A percentile compares a stretch with the other conserved stretches of the same genome.
Evolutionary conservation across 2,797 vertebrate species (phyloP).

Genomic region (Pangasius djambal): DNA sequence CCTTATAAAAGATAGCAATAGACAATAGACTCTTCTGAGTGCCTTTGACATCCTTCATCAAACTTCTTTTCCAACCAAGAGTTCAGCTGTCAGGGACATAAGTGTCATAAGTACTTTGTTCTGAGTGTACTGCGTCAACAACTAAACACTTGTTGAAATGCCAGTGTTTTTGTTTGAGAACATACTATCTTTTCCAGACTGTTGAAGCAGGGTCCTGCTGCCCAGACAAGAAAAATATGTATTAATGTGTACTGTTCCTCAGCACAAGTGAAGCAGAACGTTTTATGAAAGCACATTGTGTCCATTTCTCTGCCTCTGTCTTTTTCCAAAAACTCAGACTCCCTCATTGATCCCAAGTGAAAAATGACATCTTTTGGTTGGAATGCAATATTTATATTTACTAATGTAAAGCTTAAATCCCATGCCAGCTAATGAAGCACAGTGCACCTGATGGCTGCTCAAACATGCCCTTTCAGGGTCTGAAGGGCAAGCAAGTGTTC

Average conservation of each 20-base stretch:
- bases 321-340: background rate
- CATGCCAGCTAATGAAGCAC: conserved; percentile 7
- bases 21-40: background rate
- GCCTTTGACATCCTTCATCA: conserved; percentile 23
- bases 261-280: conserved; percentile 51
- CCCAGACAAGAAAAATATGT: conserved; percentile 55
- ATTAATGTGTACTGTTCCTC: conserved; percentile 58
- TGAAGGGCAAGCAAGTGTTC: conserved; percentile 20
- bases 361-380: background rate
- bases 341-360: background rate
- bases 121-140: conserved; percentile 16
- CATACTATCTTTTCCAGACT: conserved; percentile 56
- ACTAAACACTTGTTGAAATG: conserved; percentile 47
- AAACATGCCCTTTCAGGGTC: conserved; percentile 29
- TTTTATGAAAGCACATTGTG: conserved; percentile 57
- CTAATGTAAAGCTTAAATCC: background rate
- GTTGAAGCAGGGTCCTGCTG: conserved; percentile 49
- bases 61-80: conserved; percentile 14
- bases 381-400: background rate
- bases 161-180: conserved; percentile 55
- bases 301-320: conserved; percentile 22
- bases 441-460: conserved; percentile 22
- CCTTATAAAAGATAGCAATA: background rate
- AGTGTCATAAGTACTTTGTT: conserved; percentile 22
- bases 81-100: conserved; percentile 33